phyloP scores from a whole-genome alignment of 2,113 vertebrate species.

The Anguilla rostrata region DNA sequence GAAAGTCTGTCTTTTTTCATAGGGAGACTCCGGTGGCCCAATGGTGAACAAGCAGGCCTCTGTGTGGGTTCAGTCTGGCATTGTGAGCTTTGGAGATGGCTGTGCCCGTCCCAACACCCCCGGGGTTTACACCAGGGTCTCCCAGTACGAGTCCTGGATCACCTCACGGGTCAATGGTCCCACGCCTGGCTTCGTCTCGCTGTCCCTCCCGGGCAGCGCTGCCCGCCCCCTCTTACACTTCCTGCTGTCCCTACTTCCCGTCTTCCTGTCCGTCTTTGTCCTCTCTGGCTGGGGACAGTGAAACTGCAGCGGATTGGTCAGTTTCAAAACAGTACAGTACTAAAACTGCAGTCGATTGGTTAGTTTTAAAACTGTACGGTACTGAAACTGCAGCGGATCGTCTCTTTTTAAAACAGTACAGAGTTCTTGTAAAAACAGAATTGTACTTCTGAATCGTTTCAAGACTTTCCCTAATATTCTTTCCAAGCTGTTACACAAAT shows the following conservation, averaged over 20 bases:
- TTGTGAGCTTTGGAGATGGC: conserved; percentile 77
- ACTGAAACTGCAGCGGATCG: too few species aligned
- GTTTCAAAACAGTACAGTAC: too few species aligned
- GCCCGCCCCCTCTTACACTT: neutral
- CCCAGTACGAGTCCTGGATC: conserved; percentile 72
- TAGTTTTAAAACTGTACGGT: too few species aligned
- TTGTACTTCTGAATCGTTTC: too few species aligned
- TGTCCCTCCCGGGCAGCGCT: conserved; percentile 5
- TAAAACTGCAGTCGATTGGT: too few species aligned
- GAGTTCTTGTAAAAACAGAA: too few species aligned
- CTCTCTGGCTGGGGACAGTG: neutral
- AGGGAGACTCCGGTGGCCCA: conserved; percentile 78
- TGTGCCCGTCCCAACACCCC: conserved; percentile 75
- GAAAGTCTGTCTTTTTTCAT: conserved; percentile 18
- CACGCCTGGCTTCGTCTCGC: neutral
- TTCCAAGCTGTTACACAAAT: too few species aligned
- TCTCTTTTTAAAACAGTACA: too few species aligned
- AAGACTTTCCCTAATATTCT: too few species aligned
- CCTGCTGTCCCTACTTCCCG: neutral
- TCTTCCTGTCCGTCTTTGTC: neutral
- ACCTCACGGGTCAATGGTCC: neutral
- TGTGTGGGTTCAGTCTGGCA: conserved; percentile 71
- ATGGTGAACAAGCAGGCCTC: conserved; percentile 65
- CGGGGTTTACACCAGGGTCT: conserved; percentile 73
- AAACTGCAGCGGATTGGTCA: neutral